Conservation (phyloP, 2,797 vertebrate species). For the Pipistrellus nathusii region DNA sequence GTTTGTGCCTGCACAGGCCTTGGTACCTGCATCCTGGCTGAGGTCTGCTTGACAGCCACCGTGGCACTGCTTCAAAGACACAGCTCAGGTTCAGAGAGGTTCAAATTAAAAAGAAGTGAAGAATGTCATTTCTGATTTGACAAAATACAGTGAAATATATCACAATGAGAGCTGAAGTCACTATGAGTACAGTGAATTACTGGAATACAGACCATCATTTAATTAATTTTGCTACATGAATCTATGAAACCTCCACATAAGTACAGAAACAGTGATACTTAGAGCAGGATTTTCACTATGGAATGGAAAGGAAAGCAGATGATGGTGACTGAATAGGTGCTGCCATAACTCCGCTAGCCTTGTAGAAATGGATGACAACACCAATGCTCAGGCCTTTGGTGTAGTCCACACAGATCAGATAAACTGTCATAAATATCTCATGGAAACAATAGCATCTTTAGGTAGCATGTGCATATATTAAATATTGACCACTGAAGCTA, state of each 20-base stretch:
- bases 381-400: neutral
- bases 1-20: neutral
- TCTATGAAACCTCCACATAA: neutral
- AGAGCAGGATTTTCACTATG: neutral
- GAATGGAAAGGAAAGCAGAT: neutral
- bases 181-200: neutral
- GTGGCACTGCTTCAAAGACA: neutral
- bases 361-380: neutral
- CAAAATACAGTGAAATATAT: neutral
- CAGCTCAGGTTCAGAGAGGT: neutral
- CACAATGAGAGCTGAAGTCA: neutral
- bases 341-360: neutral
- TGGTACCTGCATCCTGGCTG: neutral
- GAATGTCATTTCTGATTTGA: neutral
- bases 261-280: neutral
- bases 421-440: slow-evolving; percentile 74
- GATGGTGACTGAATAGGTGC: neutral
- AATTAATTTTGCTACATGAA: neutral
- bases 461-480: slow-evolving; percentile 70
- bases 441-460: slow-evolving; percentile 71
- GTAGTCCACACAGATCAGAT: slow-evolving; percentile 46
- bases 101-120: neutral
- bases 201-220: neutral
- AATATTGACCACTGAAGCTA: slow-evolving; percentile 76
- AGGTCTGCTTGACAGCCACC: neutral